Conservation (phyloP, 2,888 invertebrate genomes). For the Andrena bucephala region DNA sequence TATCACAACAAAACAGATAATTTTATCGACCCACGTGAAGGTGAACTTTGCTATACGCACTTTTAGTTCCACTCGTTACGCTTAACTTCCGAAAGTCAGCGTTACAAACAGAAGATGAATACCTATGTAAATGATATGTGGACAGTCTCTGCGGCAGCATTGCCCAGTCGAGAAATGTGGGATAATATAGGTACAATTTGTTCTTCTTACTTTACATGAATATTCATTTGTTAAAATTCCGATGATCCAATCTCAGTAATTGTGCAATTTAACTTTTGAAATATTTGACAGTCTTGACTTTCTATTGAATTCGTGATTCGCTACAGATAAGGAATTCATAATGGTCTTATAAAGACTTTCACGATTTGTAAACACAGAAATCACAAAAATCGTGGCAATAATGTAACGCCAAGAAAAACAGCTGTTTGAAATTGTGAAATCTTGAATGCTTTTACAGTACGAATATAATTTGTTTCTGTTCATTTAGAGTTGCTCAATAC, state of each 20-base stretch:
- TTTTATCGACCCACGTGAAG: conserved; percentile 18
- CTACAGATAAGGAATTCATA: conserved; percentile 8
- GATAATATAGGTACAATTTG: too few relatives aligned
- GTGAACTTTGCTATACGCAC: conserved; percentile 25
- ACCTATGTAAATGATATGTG: background rate
- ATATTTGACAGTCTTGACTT: background rate
- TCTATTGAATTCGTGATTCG: conserved; percentile 23
- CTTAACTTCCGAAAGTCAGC: background rate
- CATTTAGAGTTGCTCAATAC: background rate
- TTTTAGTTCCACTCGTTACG: conserved; percentile 4
- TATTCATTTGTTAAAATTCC: too few relatives aligned
- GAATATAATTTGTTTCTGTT: background rate
- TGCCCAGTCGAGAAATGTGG: background rate
- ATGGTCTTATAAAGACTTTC: conserved; percentile 16
- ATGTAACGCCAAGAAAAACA: conserved; percentile 13
- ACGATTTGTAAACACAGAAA: conserved; percentile 8
- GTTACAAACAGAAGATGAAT: background rate
- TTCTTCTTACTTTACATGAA: too few relatives aligned
- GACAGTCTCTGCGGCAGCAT: too few relatives aligned
- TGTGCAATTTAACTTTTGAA: background rate
- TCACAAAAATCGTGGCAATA: background rate
- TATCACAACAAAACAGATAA: conserved; percentile 30
- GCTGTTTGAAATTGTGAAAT: background rate
- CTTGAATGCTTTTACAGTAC: background rate
- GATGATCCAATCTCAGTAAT: background rate